Evolutionary conservation across 2,113 vertebrate genomes (phyloP).

Genomic region (Fregata magnificens): DNA sequence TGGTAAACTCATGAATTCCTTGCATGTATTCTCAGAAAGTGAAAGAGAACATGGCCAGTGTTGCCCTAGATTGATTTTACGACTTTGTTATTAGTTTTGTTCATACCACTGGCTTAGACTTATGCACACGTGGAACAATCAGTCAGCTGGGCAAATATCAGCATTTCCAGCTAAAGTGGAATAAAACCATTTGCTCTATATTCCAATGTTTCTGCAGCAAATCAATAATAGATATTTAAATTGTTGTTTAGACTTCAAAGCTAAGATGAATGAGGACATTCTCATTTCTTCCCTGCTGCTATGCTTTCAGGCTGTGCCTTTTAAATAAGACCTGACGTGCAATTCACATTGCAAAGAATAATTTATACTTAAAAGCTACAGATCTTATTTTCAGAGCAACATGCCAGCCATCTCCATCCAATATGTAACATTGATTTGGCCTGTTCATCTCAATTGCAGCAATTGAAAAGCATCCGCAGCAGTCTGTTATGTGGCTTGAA

Average conservation of each 20-base stretch:
- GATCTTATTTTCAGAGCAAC: not conserved
- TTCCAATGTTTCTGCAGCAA: not conserved
- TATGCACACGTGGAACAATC: not conserved
- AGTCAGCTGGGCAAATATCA: not conserved
- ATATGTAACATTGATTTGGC: not conserved
- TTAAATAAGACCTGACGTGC: not conserved
- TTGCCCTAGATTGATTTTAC: not conserved
- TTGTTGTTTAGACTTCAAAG: not conserved
- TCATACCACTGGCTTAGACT: not conserved
- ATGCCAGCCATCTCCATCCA: not conserved
- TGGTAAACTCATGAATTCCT: not conserved
- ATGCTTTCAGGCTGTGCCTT: not conserved
- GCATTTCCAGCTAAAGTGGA: not conserved
- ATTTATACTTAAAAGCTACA: not conserved
- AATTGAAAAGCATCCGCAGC: not conserved
- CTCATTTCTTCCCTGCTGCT: not conserved
- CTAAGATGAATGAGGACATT: not conserved
- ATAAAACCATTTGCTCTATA: not conserved
- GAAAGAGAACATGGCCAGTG: not conserved
- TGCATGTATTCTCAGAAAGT: not conserved
- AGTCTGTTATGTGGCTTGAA: not conserved
- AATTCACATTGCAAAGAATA: not conserved
- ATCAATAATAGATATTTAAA: constrained; percentile 8
- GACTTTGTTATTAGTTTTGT: not conserved
- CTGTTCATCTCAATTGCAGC: not conserved